phyloP scores from a whole-genome alignment of 2,113 vertebrate species.

The Spilogale gracilis region DNA sequence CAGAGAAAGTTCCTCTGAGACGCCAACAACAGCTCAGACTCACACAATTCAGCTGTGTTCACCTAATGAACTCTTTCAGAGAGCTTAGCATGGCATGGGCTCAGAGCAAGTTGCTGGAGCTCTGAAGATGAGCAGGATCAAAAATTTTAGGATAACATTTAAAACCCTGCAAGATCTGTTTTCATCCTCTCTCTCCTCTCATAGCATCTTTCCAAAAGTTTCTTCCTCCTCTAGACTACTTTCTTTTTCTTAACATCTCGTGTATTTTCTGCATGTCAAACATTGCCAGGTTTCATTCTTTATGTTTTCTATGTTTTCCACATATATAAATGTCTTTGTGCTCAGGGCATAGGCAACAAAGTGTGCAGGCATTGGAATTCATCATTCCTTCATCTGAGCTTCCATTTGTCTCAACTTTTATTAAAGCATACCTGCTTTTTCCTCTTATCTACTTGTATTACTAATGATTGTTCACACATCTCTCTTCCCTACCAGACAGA shows the following conservation, averaged over 20 bases:
- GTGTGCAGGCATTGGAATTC: background rate
- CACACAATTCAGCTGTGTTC: background rate
- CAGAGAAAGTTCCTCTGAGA: background rate
- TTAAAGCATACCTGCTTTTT: background rate
- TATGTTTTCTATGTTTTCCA: background rate
- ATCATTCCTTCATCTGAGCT: background rate
- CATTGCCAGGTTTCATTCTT: background rate
- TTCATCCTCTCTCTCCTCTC: background rate
- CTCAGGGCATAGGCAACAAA: background rate
- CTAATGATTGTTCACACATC: background rate
- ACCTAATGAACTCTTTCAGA: background rate
- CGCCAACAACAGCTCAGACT: background rate
- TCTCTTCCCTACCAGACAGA: background rate
- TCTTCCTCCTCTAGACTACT: background rate
- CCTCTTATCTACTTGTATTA: background rate
- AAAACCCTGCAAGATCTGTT: background rate
- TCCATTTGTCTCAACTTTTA: background rate
- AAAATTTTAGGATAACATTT: background rate
- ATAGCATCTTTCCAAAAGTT: background rate
- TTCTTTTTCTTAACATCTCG: background rate
- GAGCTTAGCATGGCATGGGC: background rate
- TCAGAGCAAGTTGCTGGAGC: background rate
- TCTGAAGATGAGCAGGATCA: background rate
- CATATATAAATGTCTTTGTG: background rate
- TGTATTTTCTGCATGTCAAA: background rate